Evolutionary conservation across 1,140 invertebrate genomes (phyloP).

Genomic region (Phenacoccus solenopsis): DNA sequence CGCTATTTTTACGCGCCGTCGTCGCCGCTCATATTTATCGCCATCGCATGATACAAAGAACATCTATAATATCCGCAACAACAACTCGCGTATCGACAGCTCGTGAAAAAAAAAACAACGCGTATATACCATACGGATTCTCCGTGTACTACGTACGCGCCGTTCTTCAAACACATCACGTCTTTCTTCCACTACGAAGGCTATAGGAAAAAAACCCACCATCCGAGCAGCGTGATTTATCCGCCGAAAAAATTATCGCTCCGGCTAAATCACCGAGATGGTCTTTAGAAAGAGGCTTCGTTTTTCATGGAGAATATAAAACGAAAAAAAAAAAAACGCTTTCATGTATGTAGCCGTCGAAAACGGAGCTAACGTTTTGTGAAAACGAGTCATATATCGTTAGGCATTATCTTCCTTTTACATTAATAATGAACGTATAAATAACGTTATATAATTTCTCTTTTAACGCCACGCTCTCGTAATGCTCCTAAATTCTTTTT

Average conservation of each 20-base stretch:
- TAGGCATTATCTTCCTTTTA: slow-evolving; percentile 1
- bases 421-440: not conserved
- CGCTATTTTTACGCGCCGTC: no score
- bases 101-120: no score
- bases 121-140: no score
- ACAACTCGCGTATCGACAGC: no score
- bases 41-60: no score
- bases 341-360: not conserved
- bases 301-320: no score
- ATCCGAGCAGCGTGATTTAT: not conserved
- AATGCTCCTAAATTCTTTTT: not conserved
- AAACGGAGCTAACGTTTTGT: not conserved
- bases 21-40: no score
- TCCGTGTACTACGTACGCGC: not conserved
- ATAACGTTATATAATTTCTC: slow-evolving; percentile 3
- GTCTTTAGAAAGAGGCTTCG: not conserved
- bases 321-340: not conserved
- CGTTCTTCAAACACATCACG: not conserved
- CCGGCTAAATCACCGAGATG: not conserved
- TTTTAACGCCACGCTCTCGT: not conserved
- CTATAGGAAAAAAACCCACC: not conserved
- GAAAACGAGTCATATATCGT: not conserved
- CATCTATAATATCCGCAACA: no score
- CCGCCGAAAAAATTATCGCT: slow-evolving; percentile 1
- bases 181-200: no score